phyloP scores from a whole-genome alignment of 2,888 invertebrate genomes.

The Synanthedon myopaeformis region DNA sequence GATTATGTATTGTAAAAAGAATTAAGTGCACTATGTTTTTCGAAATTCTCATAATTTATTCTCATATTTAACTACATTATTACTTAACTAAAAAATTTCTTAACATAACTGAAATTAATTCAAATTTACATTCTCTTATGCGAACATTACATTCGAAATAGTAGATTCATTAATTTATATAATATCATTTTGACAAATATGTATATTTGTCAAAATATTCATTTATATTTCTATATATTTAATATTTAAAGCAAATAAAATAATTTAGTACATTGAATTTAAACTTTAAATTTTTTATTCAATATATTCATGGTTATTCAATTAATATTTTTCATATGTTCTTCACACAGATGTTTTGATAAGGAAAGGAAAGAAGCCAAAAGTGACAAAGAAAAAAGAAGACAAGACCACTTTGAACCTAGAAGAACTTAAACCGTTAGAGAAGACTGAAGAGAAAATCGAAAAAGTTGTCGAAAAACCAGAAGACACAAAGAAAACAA shows the following conservation, averaged over 20 bases:
- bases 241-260: background rate
- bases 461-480: background rate
- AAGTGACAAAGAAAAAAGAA: conserved; percentile 6
- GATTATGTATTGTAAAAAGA: too few relatives aligned
- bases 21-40: too few relatives aligned
- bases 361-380: conserved; percentile 7
- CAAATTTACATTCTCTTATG: too few relatives aligned
- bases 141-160: too few relatives aligned
- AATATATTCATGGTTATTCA: background rate
- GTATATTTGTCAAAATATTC: too few relatives aligned
- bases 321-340: background rate
- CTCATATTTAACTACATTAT: too few relatives aligned
- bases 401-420: background rate
- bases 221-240: too few relatives aligned
- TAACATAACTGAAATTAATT: too few relatives aligned
- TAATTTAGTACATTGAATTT: background rate
- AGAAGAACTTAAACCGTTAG: background rate
- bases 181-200: too few relatives aligned
- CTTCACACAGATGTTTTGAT: conserved; percentile 6
- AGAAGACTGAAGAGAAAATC: background rate
- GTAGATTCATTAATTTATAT: too few relatives aligned
- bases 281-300: background rate
- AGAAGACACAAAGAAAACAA: conserved; percentile 10
- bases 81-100: too few relatives aligned
- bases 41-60: too few relatives aligned